A percentile compares a stretch with the other conserved stretches of the same genome.
Conservation (phyloP, 2,113 vertebrate genomes). For the Atherinomorus stipes region DNA sequence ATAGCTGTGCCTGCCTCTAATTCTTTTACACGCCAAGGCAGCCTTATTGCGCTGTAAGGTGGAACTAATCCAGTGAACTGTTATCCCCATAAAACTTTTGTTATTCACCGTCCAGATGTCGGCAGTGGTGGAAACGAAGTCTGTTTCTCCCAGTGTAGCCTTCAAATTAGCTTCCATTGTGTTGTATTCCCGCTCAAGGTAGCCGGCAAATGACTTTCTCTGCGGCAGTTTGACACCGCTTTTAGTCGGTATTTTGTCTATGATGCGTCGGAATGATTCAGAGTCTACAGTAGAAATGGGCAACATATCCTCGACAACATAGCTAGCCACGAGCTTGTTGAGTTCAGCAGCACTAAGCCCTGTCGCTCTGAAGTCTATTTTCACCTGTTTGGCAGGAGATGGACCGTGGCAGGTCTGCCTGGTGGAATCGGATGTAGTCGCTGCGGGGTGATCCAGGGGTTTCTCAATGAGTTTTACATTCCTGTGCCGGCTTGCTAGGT, state of each 20-base stretch:
- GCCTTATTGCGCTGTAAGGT: slow-evolving; percentile 1
- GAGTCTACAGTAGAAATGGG: not conserved
- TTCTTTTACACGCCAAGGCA: not conserved
- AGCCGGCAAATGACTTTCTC: not conserved
- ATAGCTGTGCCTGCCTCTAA: too few relatives aligned
- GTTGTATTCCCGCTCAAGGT: not conserved
- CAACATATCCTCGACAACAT: not conserved
- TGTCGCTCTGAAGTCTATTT: not conserved
- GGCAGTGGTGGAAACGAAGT: slow-evolving; percentile 4
- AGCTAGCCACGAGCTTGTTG: not conserved
- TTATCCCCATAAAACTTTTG: not conserved
- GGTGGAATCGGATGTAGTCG: not conserved
- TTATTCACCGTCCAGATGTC: slow-evolving; percentile 11
- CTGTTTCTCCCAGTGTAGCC: not conserved
- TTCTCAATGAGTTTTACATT: slow-evolving; percentile 6
- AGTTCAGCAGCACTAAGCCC: not conserved
- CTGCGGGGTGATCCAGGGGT: not conserved
- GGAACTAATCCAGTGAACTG: slow-evolving; percentile 12
- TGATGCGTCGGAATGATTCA: not conserved
- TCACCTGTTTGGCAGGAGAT: slow-evolving; percentile 7
- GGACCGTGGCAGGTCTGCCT: not conserved
- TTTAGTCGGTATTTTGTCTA: not conserved
- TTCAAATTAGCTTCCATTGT: not conserved
- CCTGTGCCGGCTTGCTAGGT: not conserved
- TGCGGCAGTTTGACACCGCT: not conserved